Conservation (phyloP, 2,888 invertebrate species). For the Temnothorax unifasciatus region DNA sequence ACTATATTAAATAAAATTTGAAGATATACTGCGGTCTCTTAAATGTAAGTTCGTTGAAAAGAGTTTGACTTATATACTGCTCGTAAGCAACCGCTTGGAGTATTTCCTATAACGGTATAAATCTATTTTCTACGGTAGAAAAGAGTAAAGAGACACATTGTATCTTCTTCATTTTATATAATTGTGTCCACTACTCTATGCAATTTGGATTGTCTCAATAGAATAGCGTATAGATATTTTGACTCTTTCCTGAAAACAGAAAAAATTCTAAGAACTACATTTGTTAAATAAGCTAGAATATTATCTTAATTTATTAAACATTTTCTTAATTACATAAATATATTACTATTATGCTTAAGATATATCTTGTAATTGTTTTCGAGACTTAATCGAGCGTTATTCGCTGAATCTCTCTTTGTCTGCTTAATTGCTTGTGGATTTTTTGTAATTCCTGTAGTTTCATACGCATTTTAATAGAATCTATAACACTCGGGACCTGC, state of each 20-base stretch:
- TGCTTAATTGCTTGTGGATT: conserved; percentile 83
- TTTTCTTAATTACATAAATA: conserved; percentile 9
- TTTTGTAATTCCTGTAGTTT: conserved; percentile 87
- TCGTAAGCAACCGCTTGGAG: not conserved
- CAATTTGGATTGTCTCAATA: conserved; percentile 10
- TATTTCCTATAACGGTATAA: conserved; percentile 31
- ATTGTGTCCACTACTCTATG: not conserved
- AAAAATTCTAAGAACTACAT: not conserved
- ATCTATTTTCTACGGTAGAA: conserved; percentile 44
- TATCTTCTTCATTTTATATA: conserved; percentile 7
- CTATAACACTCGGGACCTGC: conserved; percentile 88
- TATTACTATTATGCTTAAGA: not conserved
- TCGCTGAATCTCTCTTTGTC: conserved; percentile 77
- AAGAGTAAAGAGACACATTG: conserved; percentile 1
- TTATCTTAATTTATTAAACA: not conserved
- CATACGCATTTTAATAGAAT: conserved; percentile 88
- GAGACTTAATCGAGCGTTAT: conserved; percentile 57
- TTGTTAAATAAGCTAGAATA: not conserved
- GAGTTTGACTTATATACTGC: conserved; percentile 7
- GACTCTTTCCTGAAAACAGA: not conserved
- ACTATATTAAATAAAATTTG: not conserved
- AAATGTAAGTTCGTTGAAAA: not conserved
- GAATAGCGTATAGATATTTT: not conserved
- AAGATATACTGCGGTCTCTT: not conserved
- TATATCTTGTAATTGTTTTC: not conserved